phyloP scores from a whole-genome alignment of 2,797 vertebrate species.

The Enteromius unitaeniatus region DNA sequence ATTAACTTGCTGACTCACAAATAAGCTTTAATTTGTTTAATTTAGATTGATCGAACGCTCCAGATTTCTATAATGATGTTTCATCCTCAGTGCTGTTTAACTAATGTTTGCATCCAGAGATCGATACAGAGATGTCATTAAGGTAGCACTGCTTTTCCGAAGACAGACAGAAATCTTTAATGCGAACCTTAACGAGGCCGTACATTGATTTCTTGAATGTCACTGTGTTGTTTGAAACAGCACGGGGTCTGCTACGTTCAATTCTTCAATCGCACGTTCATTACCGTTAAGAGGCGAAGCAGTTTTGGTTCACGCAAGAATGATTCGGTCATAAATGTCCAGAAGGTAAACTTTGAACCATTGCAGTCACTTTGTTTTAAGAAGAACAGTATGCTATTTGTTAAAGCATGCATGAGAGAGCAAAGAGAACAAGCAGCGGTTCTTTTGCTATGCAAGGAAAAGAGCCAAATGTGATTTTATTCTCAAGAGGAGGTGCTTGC shows the following conservation, averaged over 20 bases:
- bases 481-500: conserved; percentile 4
- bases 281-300: conserved; percentile 5
- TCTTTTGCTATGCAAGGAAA: conserved; percentile 6
- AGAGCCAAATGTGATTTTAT: background rate
- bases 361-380: conserved; percentile 7
- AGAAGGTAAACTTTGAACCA: background rate
- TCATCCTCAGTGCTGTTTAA: conserved; percentile 23
- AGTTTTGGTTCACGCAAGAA: conserved; percentile 2
- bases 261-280: background rate
- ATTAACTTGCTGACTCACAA: conserved; percentile 1
- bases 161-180: conserved; percentile 36
- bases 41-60: background rate
- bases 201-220: conserved; percentile 43
- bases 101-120: conserved; percentile 15
- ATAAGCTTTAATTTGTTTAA: background rate
- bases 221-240: conserved; percentile 5
- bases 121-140: conserved; percentile 22
- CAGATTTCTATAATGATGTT: background rate
- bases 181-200: conserved; percentile 6
- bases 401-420: conserved; percentile 4
- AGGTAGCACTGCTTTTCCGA: background rate
- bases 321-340: conserved; percentile 3
- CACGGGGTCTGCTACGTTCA: conserved; percentile 3
- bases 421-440: background rate
- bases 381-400: background rate